phyloP scores from a whole-genome alignment of 2,888 invertebrate genomes.

The Vannuccia rotundouncinata region DNA sequence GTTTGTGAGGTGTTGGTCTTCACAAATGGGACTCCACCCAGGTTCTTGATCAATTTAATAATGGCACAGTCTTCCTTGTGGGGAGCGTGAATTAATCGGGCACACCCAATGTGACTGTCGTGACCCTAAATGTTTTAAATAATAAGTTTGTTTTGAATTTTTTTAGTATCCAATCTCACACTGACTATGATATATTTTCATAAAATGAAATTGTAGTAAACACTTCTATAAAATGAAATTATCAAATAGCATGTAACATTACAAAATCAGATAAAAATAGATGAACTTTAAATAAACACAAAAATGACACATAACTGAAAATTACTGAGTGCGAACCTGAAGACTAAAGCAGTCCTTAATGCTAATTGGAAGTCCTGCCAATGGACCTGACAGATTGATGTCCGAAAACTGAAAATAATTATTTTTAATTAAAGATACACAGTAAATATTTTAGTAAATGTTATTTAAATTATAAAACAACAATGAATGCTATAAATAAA shows the following conservation, averaged over 20 bases:
- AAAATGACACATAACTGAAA: no score
- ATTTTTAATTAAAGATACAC: neutral
- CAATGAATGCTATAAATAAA: neutral
- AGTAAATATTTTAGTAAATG: neutral
- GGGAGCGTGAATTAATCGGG: slow-evolving; percentile 36
- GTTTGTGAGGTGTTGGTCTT: slow-evolving; percentile 56
- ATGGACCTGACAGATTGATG: slow-evolving; percentile 30
- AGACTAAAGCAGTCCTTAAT: slow-evolving; percentile 50
- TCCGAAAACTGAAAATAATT: slow-evolving; percentile 13
- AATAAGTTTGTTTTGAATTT: no score
- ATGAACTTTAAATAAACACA: no score
- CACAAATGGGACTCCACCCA: slow-evolving; percentile 56
- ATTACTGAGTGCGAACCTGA: no score
- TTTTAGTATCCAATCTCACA: no score
- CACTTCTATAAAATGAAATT: no score
- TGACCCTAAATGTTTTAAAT: slow-evolving; percentile 43
- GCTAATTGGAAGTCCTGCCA: slow-evolving; percentile 51
- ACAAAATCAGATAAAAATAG: no score
- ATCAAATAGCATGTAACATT: no score
- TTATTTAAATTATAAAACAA: neutral
- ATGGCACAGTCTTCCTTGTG: slow-evolving; percentile 33
- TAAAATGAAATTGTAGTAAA: no score
- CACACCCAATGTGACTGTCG: slow-evolving; percentile 39
- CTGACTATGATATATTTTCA: no score
- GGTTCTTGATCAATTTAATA: slow-evolving; percentile 36